Conservation (phyloP, 2,888 invertebrate genomes). For the Drosophila nr. perissopoda region DNA sequence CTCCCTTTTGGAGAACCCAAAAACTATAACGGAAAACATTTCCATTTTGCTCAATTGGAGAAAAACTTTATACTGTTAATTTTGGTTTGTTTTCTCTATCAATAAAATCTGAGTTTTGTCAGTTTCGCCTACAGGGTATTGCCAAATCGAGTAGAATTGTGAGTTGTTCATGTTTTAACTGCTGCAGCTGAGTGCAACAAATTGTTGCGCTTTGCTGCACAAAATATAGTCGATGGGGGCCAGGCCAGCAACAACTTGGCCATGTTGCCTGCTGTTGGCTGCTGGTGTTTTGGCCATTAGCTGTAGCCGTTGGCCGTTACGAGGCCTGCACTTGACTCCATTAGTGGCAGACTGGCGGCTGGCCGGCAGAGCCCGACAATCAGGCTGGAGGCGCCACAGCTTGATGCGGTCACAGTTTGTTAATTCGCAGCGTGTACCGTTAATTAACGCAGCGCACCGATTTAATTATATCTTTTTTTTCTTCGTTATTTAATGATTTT, state of each 20-base stretch:
- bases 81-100: neutral
- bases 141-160: neutral
- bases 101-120: neutral
- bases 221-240: constrained; percentile 17
- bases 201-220: constrained; percentile 76
- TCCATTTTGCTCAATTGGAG: too few relatives aligned
- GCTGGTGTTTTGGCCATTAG: constrained; percentile 43
- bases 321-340: constrained; percentile 73
- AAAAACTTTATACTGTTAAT: too few relatives aligned
- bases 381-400: constrained; percentile 51
- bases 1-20: too few relatives aligned
- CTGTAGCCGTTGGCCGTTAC: constrained; percentile 51
- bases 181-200: constrained; percentile 66
- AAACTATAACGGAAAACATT: too few relatives aligned
- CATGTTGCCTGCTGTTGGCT: constrained; percentile 24
- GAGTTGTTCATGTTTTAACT: constrained; percentile 14
- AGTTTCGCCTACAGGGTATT: neutral
- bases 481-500: constrained; percentile 32
- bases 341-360: constrained; percentile 35
- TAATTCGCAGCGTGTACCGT: constrained; percentile 67
- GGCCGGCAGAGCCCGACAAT: constrained; percentile 12
- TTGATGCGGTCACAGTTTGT: constrained; percentile 75
- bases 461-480: constrained; percentile 59
- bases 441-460: constrained; percentile 67
- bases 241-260: neutral